Percentiles rank a stretch among this genome's conserved stretches.
These are phyloP conservation scores for Alosa sapidissima DNA, from an alignment of 2,797 vertebrate genomes.

Conservation along the genomic window DNA sequence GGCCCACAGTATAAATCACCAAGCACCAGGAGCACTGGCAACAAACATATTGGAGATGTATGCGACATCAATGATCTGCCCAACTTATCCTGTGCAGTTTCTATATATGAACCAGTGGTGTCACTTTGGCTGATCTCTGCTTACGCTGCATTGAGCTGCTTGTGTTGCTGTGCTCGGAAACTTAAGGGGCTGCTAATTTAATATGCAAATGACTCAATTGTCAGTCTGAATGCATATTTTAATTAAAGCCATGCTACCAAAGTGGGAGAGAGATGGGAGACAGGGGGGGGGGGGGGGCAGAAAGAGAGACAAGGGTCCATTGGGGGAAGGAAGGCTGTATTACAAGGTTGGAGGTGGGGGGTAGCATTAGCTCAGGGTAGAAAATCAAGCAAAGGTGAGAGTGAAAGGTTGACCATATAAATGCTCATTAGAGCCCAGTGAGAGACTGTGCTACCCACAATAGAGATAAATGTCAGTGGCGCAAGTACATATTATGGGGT, in stretches of 20 bases:
- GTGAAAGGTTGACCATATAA: conserved; percentile 5
- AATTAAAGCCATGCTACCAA: conserved; percentile 66
- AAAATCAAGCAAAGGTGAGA: conserved; percentile 27
- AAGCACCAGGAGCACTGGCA: not conserved
- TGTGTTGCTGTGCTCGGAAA: conserved; percentile 62
- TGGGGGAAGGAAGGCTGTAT: conserved; percentile 37
- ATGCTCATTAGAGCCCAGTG: not conserved
- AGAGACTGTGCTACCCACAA: not conserved
- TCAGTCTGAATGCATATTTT: conserved; percentile 69
- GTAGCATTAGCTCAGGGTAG: not conserved
- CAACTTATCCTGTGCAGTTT: not conserved
- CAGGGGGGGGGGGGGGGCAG: not conserved
- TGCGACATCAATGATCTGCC: not conserved
- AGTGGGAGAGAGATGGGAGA: conserved; percentile 26
- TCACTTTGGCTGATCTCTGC: conserved; percentile 40
- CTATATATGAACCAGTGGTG: not conserved
- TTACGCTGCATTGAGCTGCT: conserved; percentile 46
- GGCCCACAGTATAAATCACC: not conserved
- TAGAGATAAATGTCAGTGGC: not conserved
- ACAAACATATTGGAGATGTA: not conserved
- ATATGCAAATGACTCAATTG: conserved; percentile 77
- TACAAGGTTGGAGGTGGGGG: conserved; percentile 39
- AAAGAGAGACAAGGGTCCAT: not conserved
- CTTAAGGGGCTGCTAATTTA: conserved; percentile 76
- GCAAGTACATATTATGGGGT: not conserved